Conservation (phyloP, 2,888 invertebrate genomes). For the Gisinianus flammeolus region DNA sequence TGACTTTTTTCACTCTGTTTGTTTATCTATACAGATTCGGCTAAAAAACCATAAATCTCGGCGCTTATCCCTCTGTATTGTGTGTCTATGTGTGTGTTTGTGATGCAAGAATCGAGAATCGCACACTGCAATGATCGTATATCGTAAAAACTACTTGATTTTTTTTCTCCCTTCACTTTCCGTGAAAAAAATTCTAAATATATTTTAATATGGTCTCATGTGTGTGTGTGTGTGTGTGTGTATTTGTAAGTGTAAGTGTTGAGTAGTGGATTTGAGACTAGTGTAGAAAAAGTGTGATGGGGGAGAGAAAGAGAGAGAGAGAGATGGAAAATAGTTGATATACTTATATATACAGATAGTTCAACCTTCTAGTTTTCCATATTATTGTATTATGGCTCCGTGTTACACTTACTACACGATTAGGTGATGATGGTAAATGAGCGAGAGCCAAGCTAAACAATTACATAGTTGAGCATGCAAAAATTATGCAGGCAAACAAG, state of each 20-base stretch:
- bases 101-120: no score
- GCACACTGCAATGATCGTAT: not conserved
- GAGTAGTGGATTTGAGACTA: no score
- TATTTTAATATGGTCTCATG: not conserved
- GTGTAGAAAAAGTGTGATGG: no score
- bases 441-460: constrained; percentile 13
- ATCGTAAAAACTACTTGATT: not conserved
- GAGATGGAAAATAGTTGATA: no score
- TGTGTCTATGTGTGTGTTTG: no score
- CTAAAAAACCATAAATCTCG: constrained; percentile 21
- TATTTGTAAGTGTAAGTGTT: no score
- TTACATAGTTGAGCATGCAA: constrained; percentile 2
- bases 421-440: not conserved
- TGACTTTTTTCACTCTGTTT: not conserved
- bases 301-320: not conserved
- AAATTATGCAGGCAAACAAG: not conserved
- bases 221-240: no score
- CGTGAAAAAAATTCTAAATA: not conserved
- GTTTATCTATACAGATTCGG: constrained; percentile 13
- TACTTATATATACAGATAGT: no score
- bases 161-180: not conserved
- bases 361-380: not conserved
- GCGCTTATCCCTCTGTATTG: not conserved
- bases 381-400: not conserved
- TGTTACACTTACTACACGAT: not conserved